Percentiles rank a stretch among this genome's conserved stretches.
Conservation (phyloP, 2,113 vertebrate species). For the Chloebia gouldiae region DNA sequence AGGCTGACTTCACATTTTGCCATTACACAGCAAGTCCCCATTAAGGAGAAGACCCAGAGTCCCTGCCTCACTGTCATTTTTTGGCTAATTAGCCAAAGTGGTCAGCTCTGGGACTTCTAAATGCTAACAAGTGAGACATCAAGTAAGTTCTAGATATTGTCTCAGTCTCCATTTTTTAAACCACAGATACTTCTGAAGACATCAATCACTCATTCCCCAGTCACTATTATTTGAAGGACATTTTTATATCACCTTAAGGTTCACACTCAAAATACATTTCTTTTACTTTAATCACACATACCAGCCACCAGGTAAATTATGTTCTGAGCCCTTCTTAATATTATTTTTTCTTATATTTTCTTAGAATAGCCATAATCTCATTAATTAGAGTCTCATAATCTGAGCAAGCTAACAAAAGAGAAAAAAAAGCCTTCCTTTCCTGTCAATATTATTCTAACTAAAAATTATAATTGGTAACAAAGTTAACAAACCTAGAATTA, state of each 20-base stretch:
- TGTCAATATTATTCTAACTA: slow-evolving; percentile 36
- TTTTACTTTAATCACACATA: not conserved
- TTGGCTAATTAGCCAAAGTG: not conserved
- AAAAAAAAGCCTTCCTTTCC: slow-evolving; percentile 43
- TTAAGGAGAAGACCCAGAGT: not conserved
- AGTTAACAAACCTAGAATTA: slow-evolving; percentile 63
- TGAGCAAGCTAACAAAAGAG: slow-evolving; percentile 43
- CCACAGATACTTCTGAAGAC: not conserved
- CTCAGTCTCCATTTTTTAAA: not conserved
- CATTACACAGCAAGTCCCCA: not conserved
- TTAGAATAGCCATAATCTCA: slow-evolving; percentile 18
- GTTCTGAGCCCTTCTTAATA: not conserved
- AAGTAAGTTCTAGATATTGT: not conserved
- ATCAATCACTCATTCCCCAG: not conserved
- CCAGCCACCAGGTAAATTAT: not conserved
- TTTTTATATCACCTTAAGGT: not conserved
- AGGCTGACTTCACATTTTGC: not conserved
- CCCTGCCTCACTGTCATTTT: not conserved
- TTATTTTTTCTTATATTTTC: slow-evolving; percentile 29
- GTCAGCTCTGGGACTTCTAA: not conserved
- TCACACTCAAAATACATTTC: not conserved
- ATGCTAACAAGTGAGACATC: not conserved
- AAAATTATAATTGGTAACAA: slow-evolving; percentile 35
- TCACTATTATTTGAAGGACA: not conserved
- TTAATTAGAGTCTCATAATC: slow-evolving; percentile 54